Evolutionary conservation across 2,797 vertebrate genomes (phyloP), one percentile per base, ranked within the genome.

Genomic region (Babyrousa celebensis): DNA sequence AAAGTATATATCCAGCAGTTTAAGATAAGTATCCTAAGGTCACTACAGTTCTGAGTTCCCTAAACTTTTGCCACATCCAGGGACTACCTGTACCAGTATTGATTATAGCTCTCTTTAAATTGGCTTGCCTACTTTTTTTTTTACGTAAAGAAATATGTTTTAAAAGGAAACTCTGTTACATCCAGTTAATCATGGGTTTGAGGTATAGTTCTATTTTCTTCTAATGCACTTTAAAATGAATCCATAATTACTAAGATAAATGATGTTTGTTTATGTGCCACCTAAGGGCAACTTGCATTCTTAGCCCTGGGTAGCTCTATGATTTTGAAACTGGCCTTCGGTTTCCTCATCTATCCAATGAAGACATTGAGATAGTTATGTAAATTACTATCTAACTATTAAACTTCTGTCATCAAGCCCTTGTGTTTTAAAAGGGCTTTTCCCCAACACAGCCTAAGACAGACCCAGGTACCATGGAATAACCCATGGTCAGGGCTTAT

Each of bases 301-400:
- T 72, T 54, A 77, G 70, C 29, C 80, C 40, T 20, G 27, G 86
- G 32, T n/a, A 58, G 71, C 80, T 40, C 29, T 48, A 5, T 27
- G 15, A 12, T 70, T 96, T 85, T 54, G 43, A 36, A 79, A 79
- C 9, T 14, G 3, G 7, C 71, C n/a, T 25, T 68, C 25, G 23
- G 36, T 68, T 78, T 88, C 40, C 60, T 93, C 63, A 52, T 20
- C 52, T 83, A 32, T 77, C 5, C 12, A 60, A 15, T 18, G 16
- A 90, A 12, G 68, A 74, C 63, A 17, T n/a, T 72, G 58, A 83
- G 27, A 84, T 23, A 58, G 87, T 75, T 86, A 6, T 43, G 4
- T 52, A 67, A 86, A 32, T 84, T 93, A 67, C 84, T 96, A 87
- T 86, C 58, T 62, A 75, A 87, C 94, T 87, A 4, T 48, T 32